A percentile compares a stretch with the other conserved stretches of the same genome.
These are phyloP conservation scores for Drosophila mettleri DNA, from an alignment of 2,888 invertebrate genomes.

Conservation along the genomic window DNA sequence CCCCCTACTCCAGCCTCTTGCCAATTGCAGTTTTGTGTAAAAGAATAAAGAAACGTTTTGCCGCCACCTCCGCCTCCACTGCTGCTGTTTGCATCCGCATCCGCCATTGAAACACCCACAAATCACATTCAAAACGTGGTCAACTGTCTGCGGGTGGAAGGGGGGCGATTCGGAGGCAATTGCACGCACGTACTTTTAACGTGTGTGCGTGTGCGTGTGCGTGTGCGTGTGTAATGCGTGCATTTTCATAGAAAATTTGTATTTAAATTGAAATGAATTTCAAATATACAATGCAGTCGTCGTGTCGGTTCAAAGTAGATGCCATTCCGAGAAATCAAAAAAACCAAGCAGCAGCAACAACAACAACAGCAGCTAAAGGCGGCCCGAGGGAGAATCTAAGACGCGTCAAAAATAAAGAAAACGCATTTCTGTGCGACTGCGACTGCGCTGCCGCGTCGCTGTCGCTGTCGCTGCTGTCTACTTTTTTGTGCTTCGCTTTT, in stretches of 20 bases:
- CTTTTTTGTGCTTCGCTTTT: slow-evolving; percentile 38
- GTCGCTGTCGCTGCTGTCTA: slow-evolving; percentile 34
- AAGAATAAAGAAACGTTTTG: slow-evolving; percentile 39
- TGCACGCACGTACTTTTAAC: slow-evolving; percentile 32
- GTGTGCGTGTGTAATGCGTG: slow-evolving; percentile 67
- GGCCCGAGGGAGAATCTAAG: slow-evolving; percentile 68
- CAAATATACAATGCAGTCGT: slow-evolving; percentile 77
- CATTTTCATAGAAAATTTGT: slow-evolving; percentile 80
- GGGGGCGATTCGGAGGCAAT: slow-evolving; percentile 19
- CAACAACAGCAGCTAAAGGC: slow-evolving; percentile 22
- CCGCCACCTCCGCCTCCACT: slow-evolving; percentile 6
- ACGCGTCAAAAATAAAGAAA: slow-evolving; percentile 77
- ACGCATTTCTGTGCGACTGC: slow-evolving; percentile 67
- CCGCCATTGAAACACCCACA: slow-evolving; percentile 59
- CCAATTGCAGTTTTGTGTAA: slow-evolving; percentile 46
- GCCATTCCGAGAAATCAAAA: slow-evolving; percentile 77
- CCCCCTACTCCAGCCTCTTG: slow-evolving; percentile 14
- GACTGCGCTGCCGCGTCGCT: slow-evolving; percentile 30
- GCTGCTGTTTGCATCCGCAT: slow-evolving; percentile 57
- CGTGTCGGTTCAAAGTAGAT: slow-evolving; percentile 75
- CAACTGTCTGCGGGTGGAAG: slow-evolving; percentile 37
- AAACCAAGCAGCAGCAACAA: slow-evolving; percentile 35
- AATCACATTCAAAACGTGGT: slow-evolving; percentile 62
- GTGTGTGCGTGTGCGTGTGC: slow-evolving; percentile 9
- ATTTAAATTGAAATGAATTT: slow-evolving; percentile 80